A percentile compares a stretch with the other conserved stretches of the same genome.
Evolutionary conservation across 2,888 invertebrate genomes (phyloP).

Genomic region (Dermolepida albohirtum): DNA sequence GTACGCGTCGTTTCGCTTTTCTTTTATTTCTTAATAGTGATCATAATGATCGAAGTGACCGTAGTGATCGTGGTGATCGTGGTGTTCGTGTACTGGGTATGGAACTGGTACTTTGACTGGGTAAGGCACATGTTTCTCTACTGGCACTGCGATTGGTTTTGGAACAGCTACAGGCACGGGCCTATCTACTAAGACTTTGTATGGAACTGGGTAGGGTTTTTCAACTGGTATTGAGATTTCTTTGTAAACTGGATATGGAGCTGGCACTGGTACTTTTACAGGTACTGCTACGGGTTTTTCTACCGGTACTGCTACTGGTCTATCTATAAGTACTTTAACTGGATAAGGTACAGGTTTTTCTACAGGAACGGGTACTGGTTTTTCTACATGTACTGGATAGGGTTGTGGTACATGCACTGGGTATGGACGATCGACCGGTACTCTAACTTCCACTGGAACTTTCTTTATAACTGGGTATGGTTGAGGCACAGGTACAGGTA

Average conservation of each 20-base stretch:
- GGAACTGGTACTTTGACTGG: constrained; percentile 65
- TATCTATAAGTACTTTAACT: constrained; percentile 71
- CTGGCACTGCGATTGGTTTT: constrained; percentile 76
- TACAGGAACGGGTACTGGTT: constrained; percentile 77
- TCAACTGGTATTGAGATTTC: constrained; percentile 74
- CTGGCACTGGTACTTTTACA: constrained; percentile 75
- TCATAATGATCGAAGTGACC: constrained; percentile 40
- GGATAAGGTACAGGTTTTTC: constrained; percentile 76
- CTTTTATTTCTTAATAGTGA: constrained; percentile 31
- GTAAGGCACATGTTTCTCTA: constrained; percentile 72
- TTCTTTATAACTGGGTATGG: constrained; percentile 79
- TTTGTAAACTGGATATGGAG: constrained; percentile 78
- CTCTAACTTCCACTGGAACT: constrained; percentile 78
- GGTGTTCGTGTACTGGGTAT: constrained; percentile 65
- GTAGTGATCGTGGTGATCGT: constrained; percentile 29
- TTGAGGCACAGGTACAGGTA: constrained; percentile 80
- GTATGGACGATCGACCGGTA: constrained; percentile 76
- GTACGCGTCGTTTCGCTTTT: constrained; percentile 16
- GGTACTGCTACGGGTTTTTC: constrained; percentile 74
- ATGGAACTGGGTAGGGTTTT: constrained; percentile 64
- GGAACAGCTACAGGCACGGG: constrained; percentile 79
- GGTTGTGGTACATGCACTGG: constrained; percentile 77
- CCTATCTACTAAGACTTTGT: constrained; percentile 73
- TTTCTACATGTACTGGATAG: constrained; percentile 76
- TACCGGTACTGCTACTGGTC: constrained; percentile 71